phyloP scores from a whole-genome alignment of 1,140 invertebrate species.

The Trachelipus rathkii region DNA sequence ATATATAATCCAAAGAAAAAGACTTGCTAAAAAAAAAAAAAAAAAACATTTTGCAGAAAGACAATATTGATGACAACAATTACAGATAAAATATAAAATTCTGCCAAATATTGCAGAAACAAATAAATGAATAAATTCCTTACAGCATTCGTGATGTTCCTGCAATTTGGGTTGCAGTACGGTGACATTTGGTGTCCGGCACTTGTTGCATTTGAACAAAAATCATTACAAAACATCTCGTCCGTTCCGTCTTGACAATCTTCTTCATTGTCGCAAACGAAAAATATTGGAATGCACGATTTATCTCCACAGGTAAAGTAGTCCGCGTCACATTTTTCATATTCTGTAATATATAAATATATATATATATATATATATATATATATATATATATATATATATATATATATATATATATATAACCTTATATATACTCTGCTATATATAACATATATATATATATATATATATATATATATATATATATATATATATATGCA shows the following conservation, averaged over 20 bases:
- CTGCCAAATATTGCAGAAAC: no score
- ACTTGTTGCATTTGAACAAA: conserved; percentile 28
- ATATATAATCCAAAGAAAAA: no score
- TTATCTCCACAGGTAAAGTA: conserved; percentile 47
- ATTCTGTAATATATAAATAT: not conserved
- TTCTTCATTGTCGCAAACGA: conserved; percentile 47
- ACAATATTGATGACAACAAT: no score
- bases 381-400: no score
- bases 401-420: not conserved
- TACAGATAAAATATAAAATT: no score
- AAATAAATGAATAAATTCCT: not conserved
- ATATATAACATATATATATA: not conserved
- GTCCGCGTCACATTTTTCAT: conserved; percentile 4
- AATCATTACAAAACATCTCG: conserved; percentile 42
- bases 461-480: no score
- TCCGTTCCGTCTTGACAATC: conserved; percentile 48
- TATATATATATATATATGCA: no score
- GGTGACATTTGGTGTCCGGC: conserved; percentile 16
- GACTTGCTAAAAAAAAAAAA: no score
- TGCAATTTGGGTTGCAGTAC: conserved; percentile 20
- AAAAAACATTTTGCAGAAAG: no score
- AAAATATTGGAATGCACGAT: conserved; percentile 46
- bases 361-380: no score
- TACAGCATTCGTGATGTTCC: conserved; percentile 20
- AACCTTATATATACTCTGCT: no score